These are phyloP conservation scores for Pentamera pediparva DNA, from an alignment of 53 echinoderm and acorn worm species.

Conservation along the genomic window DNA sequence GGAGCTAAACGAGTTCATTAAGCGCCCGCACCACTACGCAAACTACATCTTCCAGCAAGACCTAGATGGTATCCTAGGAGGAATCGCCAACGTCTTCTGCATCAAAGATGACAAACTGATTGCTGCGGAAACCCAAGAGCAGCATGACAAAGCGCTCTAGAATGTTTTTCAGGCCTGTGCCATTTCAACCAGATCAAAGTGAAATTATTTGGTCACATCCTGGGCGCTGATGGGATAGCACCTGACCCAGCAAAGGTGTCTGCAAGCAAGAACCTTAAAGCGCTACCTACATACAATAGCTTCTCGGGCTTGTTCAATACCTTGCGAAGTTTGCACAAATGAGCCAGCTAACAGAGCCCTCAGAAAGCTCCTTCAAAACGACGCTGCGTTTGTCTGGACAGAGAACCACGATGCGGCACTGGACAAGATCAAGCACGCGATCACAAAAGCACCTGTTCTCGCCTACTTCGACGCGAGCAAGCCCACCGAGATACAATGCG, in stretches of 20 bases:
- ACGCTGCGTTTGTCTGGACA: background rate
- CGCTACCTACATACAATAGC: background rate
- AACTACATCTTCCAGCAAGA: too few species aligned
- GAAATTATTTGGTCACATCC: constrained; percentile 15
- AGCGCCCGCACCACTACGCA: background rate
- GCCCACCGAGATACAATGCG: background rate
- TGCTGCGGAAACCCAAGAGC: constrained; percentile 18
- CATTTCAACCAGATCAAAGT: constrained; percentile 17
- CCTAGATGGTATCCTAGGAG: background rate
- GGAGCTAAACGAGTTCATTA: constrained; percentile 17
- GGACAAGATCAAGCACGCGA: background rate
- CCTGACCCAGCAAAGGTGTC: constrained; percentile 31
- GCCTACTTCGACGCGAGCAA: background rate
- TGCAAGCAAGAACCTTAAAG: constrained; percentile 19
- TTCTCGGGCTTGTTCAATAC: constrained; percentile 17
- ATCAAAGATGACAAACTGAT: constrained; percentile 20
- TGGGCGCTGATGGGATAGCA: constrained; percentile 8
- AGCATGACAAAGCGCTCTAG: background rate
- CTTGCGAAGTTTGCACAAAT: constrained; percentile 20
- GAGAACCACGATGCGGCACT: background rate
- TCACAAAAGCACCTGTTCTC: background rate
- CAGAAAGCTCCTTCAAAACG: constrained; percentile 21
- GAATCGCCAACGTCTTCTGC: background rate
- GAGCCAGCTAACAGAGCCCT: background rate
- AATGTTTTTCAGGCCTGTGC: background rate